A percentile compares a stretch with the other conserved stretches of the same genome.
These are phyloP conservation scores for Calycopis cecrops DNA, from an alignment of 1,140 invertebrate species.

Conservation along the genomic window DNA sequence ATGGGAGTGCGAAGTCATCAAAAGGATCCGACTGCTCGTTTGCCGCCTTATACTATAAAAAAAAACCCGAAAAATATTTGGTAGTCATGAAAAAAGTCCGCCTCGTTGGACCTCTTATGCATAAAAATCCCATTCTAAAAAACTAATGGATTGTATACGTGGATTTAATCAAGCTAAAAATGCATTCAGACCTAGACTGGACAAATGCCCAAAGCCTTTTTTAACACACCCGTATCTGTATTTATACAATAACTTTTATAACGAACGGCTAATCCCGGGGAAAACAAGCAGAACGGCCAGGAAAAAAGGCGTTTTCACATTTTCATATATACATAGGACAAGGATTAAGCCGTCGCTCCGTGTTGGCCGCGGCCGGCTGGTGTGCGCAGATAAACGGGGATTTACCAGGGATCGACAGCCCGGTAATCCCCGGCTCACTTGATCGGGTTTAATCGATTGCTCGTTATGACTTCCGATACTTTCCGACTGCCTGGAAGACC, in stretches of 20 bases:
- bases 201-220: background rate
- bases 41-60: no score
- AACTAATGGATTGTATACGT: background rate
- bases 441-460: constrained; percentile 27
- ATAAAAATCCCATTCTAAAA: no score
- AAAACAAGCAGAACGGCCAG: constrained; percentile 25
- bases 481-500: no score
- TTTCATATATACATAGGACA: constrained; percentile 34
- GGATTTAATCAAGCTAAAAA: background rate
- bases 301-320: constrained; percentile 31
- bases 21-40: no score
- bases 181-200: background rate
- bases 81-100: no score
- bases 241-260: no score
- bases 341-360: constrained; percentile 34
- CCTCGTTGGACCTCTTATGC: no score
- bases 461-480: constrained; percentile 20
- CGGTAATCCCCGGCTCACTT: constrained; percentile 29
- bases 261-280: constrained; percentile 19
- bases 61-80: no score
- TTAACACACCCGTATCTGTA: background rate
- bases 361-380: constrained; percentile 33
- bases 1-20: no score
- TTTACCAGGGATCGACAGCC: constrained; percentile 31
- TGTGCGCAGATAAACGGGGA: constrained; percentile 37